These are phyloP conservation scores for Alauda arvensis DNA, from an alignment of 2,797 vertebrate genomes.

Conservation along the genomic window DNA sequence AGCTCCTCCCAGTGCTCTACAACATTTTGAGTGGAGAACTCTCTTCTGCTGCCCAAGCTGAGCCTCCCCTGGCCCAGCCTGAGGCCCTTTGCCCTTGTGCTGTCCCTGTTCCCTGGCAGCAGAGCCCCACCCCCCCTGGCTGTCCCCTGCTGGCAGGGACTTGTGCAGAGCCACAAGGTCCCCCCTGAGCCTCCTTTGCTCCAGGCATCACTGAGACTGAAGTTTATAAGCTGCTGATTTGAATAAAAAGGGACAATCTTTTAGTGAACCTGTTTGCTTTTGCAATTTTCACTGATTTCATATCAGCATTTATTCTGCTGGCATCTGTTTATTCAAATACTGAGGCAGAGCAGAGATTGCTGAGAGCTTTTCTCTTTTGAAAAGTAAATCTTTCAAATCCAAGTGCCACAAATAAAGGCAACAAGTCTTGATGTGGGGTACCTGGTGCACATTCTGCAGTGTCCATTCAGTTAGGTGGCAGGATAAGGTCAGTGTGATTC, in stretches of 20 bases:
- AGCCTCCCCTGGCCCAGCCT: neutral
- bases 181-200: neutral
- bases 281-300: neutral
- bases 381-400: neutral
- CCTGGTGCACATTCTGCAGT: neutral
- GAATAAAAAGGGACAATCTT: neutral
- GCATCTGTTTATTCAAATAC: neutral
- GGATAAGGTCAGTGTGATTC: neutral
- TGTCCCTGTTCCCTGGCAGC: neutral
- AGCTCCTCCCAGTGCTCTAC: neutral
- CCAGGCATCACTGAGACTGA: neutral
- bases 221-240: neutral
- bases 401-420: neutral
- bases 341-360: neutral
- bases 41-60: accelerated
- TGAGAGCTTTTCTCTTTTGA: neutral
- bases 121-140: neutral
- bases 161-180: neutral
- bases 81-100: neutral
- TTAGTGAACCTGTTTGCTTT: neutral
- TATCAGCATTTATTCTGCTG: neutral
- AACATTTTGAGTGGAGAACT: too few species aligned
- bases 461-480: too few species aligned
- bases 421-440: accelerated
- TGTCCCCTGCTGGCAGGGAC: neutral